Evolutionary conservation across 2,888 invertebrate genomes (phyloP).

Genomic region (Mallateleia sp.): DNA sequence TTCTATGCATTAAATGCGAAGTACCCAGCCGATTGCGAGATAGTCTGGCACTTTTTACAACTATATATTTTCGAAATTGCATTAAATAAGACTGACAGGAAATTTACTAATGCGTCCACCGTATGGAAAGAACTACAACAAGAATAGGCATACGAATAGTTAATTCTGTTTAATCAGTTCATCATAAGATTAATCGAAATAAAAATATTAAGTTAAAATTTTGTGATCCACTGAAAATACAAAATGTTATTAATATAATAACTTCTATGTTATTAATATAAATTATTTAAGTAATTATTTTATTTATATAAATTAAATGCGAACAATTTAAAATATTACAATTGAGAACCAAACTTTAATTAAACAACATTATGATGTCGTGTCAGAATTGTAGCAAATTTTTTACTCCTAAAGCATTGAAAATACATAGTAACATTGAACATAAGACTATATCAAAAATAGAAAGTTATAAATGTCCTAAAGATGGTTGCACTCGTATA

Average conservation of each 20-base stretch:
- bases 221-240: too few relatives aligned
- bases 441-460: background rate
- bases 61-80: conserved; percentile 5
- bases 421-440: background rate
- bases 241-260: too few relatives aligned
- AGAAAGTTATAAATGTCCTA: conserved; percentile 7
- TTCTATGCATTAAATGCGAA: conserved; percentile 23
- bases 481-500: background rate
- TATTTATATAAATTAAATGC: too few relatives aligned
- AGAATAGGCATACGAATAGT: background rate
- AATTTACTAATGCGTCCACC: background rate
- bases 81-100: background rate
- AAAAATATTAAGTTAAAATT: too few relatives aligned
- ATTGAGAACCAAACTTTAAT: background rate
- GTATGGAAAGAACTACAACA: conserved; percentile 14
- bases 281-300: too few relatives aligned
- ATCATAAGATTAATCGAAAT: too few relatives aligned
- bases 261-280: too few relatives aligned
- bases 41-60: conserved; percentile 31
- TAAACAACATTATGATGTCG: background rate
- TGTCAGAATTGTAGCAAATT: conserved; percentile 10
- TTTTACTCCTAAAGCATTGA: background rate
- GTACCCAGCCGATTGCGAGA: conserved; percentile 13
- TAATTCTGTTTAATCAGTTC: too few relatives aligned
- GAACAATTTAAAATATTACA: background rate